Percentiles rank a stretch among this genome's conserved stretches.
Evolutionary conservation across 2,888 invertebrate species (phyloP).

Genomic region (Lasioglossum zephyrum): DNA sequence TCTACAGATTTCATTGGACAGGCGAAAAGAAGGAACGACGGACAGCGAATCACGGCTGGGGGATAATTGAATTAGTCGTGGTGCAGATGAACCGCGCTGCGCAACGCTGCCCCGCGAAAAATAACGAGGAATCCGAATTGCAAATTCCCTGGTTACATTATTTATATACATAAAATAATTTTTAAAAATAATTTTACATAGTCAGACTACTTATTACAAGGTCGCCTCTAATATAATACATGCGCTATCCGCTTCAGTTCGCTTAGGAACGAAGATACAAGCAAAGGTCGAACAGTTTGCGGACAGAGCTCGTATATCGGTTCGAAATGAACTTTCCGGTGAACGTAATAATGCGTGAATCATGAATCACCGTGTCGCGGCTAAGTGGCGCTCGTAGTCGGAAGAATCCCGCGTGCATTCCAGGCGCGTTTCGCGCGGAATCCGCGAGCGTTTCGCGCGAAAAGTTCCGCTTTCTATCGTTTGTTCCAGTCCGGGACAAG

Average conservation of each 20-base stretch:
- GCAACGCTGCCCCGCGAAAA: conserved; percentile 50
- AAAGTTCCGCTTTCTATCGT: conserved; percentile 26
- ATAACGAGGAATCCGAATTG: conserved; percentile 60
- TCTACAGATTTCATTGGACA: conserved; percentile 17
- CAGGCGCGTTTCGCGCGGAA: not conserved
- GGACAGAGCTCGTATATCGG: no score
- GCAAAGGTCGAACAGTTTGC: no score
- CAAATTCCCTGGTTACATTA: conserved; percentile 43
- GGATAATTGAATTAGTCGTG: conserved; percentile 48
- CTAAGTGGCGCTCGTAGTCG: not conserved
- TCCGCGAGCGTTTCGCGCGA: not conserved
- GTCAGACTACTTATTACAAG: no score
- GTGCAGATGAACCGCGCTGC: conserved; percentile 36
- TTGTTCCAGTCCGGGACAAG: not conserved
- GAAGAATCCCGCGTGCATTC: not conserved
- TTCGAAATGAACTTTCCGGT: not conserved
- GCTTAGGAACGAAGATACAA: no score
- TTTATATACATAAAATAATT: no score
- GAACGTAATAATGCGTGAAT: not conserved
- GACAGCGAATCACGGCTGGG: not conserved
- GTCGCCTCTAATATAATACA: no score
- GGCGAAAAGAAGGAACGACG: not conserved
- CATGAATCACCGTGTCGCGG: not conserved
- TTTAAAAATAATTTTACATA: no score
- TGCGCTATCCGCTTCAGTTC: no score